These are phyloP conservation scores for Smutsia gigantea DNA, from an alignment of 2,797 vertebrate species.

Conservation along the genomic window DNA sequence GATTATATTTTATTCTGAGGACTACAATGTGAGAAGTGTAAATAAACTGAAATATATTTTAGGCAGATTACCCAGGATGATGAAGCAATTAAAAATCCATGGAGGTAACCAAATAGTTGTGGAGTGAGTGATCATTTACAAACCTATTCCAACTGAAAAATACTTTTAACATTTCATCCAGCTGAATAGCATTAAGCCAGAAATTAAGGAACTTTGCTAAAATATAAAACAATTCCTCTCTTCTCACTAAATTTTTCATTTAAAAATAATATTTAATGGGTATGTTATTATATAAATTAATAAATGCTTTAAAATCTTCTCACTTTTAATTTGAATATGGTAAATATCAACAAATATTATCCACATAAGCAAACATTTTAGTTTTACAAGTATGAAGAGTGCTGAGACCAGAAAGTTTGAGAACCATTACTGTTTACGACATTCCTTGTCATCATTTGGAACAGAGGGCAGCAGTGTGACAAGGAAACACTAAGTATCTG, in stretches of 20 bases:
- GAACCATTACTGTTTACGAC: neutral
- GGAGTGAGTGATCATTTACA: neutral
- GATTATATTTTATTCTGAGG: slow-evolving; percentile 18
- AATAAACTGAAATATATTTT: slow-evolving; percentile 10
- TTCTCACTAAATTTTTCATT: neutral
- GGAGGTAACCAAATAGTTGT: neutral
- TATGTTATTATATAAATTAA: neutral
- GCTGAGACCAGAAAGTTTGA: slow-evolving; percentile 26
- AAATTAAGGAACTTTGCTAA: neutral
- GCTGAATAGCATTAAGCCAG: slow-evolving; percentile 18
- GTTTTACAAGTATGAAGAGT: slow-evolving; percentile 10
- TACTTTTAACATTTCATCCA: neutral
- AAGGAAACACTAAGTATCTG: neutral
- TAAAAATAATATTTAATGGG: neutral
- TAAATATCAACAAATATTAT: neutral
- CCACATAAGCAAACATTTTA: neutral
- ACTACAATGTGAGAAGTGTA: neutral
- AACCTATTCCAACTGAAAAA: slow-evolving; percentile 20
- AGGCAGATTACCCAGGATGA: neutral
- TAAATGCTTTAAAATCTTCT: slow-evolving; percentile 40
- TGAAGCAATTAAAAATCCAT: slow-evolving; percentile 9
- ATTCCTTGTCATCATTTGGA: neutral
- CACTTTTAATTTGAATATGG: neutral
- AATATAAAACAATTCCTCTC: slow-evolving; percentile 2
- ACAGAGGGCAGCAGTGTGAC: neutral